A percentile compares a stretch with the other conserved stretches of the same genome.
Evolutionary conservation across 2,888 invertebrate genomes (phyloP).

Genomic region (Stramonita haemastoma): DNA sequence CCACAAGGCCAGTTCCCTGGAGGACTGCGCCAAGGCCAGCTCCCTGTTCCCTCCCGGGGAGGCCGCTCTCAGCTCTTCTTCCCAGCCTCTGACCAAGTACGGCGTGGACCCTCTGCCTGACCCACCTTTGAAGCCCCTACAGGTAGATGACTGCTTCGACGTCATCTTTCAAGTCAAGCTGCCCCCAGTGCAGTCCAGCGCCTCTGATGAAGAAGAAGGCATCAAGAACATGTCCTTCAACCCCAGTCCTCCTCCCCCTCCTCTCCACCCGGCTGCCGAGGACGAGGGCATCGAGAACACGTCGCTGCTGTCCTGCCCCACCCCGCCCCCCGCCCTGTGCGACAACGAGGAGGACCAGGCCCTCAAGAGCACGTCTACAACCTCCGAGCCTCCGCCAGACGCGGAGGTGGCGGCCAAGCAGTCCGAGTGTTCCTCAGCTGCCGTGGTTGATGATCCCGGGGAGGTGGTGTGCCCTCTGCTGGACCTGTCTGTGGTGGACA

Average conservation of each 20-base stretch:
- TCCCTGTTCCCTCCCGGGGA: neutral
- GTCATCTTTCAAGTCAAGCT: constrained; percentile 24
- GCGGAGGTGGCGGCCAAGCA: neutral
- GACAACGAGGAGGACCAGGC: neutral
- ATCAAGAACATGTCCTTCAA: neutral
- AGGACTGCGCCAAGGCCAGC: no score
- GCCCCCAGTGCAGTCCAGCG: neutral
- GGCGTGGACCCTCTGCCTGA: neutral
- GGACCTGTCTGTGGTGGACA: constrained; percentile 17
- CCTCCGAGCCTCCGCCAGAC: neutral
- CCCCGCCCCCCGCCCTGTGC: neutral
- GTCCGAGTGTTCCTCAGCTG: neutral
- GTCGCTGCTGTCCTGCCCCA: neutral
- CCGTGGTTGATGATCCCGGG: neutral
- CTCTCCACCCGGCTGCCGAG: neutral
- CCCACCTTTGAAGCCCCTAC: neutral
- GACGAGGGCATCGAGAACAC: neutral
- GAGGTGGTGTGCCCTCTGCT: neutral
- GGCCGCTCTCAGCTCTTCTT: neutral
- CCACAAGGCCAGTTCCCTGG: neutral
- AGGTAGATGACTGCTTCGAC: neutral
- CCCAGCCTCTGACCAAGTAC: constrained; percentile 4
- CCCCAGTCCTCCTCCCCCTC: neutral
- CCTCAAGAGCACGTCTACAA: neutral
- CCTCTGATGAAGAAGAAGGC: neutral